Conservation (phyloP, 2,797 vertebrate genomes). For the Trachurus trachurus region DNA sequence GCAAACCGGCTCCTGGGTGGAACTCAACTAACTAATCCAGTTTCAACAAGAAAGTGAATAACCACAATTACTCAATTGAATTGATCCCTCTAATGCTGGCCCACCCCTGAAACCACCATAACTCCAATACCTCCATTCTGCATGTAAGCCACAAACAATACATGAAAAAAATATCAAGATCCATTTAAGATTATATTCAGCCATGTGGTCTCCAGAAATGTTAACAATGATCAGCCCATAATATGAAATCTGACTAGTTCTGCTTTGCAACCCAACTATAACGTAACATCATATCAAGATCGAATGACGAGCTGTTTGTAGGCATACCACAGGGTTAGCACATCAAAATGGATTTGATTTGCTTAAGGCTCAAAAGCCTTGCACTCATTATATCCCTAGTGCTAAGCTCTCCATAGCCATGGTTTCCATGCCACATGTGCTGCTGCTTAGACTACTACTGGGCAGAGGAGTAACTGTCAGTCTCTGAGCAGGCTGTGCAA, state of each 20-base stretch:
- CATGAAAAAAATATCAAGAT: neutral
- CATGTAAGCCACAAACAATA: neutral
- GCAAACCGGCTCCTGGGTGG: neutral
- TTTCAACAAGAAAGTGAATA: neutral
- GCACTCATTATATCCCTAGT: conserved; percentile 41
- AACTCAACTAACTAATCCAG: neutral
- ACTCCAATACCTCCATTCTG: neutral
- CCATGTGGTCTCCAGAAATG: neutral
- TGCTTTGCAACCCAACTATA: neutral
- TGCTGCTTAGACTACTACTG: conserved; percentile 42
- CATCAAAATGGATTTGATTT: conserved; percentile 65
- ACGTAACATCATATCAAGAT: conserved; percentile 25
- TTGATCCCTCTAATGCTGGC: neutral
- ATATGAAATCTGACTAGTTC: conserved; percentile 13
- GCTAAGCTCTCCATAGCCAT: conserved; percentile 49
- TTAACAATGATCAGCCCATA: neutral
- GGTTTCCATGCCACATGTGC: conserved; percentile 52
- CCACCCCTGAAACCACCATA: neutral
- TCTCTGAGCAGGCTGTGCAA: conserved; percentile 37
- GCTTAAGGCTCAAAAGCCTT: conserved; percentile 47
- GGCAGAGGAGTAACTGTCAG: conserved; percentile 35
- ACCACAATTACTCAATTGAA: neutral
- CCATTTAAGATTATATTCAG: neutral
- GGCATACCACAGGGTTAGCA: conserved; percentile 42
- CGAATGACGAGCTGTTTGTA: conserved; percentile 19